phyloP scores from a whole-genome alignment of 2,888 invertebrate species.

The Eudasyphora cyanicolor region DNA sequence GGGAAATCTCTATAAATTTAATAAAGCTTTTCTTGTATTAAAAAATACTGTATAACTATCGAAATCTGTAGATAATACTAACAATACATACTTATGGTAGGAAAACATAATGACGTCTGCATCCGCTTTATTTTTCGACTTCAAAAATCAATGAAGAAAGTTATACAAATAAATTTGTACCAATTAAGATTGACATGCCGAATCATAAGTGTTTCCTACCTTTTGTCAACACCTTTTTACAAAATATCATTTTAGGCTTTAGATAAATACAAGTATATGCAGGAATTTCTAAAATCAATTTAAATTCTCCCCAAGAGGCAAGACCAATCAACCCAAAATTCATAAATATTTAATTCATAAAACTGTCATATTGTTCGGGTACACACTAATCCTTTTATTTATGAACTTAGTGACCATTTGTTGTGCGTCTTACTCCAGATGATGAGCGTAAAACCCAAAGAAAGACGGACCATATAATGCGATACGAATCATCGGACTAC shows the following conservation, averaged over 20 bases:
- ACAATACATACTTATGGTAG: too few relatives aligned
- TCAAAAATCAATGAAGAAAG: not conserved
- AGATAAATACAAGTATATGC: not conserved
- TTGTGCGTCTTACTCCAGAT: constrained; percentile 10
- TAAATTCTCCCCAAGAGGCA: not conserved
- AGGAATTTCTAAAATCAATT: not conserved
- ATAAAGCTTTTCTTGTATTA: too few relatives aligned
- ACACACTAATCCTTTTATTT: constrained; percentile 26
- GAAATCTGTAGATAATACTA: too few relatives aligned
- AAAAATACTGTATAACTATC: too few relatives aligned
- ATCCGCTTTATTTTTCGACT: not conserved
- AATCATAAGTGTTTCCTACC: not conserved
- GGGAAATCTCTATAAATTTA: too few relatives aligned
- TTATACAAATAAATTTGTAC: not conserved
- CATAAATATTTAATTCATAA: not conserved
- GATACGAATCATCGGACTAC: not conserved
- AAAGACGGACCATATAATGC: too few relatives aligned
- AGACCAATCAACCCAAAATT: not conserved
- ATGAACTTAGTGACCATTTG: constrained; percentile 17
- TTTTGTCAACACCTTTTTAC: constrained; percentile 8
- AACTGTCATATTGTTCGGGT: not conserved
- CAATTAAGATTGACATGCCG: not conserved
- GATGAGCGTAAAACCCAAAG: not conserved
- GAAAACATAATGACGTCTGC: too few relatives aligned
- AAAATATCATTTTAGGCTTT: not conserved